Evolutionary conservation across 2,113 vertebrate genomes (phyloP), one percentile per base, ranked within the genome.

Genomic region (Siphamia tubifer): DNA sequence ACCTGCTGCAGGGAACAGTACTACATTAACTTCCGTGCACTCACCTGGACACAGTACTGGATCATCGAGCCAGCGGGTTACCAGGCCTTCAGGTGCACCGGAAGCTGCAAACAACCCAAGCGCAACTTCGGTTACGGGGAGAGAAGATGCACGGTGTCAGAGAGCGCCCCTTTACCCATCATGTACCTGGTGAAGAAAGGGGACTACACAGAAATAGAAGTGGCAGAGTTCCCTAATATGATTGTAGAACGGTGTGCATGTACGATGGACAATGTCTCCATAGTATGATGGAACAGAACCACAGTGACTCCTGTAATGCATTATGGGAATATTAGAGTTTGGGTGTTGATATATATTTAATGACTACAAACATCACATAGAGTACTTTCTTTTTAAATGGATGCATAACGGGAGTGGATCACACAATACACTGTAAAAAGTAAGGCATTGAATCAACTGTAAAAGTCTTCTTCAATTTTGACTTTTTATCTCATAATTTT

Each of bases 101-200:
- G 94, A 4, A 61, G 86, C 44, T 95, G 94, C 89, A 90, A 79
- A 65, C 94, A 94, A 77, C 91, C 87, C 0, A 89, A 88, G 16
- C 79, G 64, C n/a, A 90, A 20, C 85, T 92, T 82, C 0, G 84
- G 86, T 5, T 94, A 94, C 0, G 90, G 94, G 8, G 85, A 91
- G 47, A 85, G 95, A 36, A 68, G 85, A 43, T 97, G 96, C 3
- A 85, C 92, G 0, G 92, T 67, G 40, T 86, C 86, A 0, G 93
- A 93, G 17, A 96, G 92, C 58, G 90, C 95, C 2, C 90, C 96
- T 0, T 76, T 97, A 13, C 96, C 96, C 21, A 75, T 97, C 86
- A 96, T 97, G 91, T 97, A 96, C 89, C 92, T 97, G 20, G 89
- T 94, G 60, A 93, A 91, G 80, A 95, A 94, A 34, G 96, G 94